Evolutionary conservation across 2,888 invertebrate species (phyloP).

Genomic region (Epirrhoe tristata): DNA sequence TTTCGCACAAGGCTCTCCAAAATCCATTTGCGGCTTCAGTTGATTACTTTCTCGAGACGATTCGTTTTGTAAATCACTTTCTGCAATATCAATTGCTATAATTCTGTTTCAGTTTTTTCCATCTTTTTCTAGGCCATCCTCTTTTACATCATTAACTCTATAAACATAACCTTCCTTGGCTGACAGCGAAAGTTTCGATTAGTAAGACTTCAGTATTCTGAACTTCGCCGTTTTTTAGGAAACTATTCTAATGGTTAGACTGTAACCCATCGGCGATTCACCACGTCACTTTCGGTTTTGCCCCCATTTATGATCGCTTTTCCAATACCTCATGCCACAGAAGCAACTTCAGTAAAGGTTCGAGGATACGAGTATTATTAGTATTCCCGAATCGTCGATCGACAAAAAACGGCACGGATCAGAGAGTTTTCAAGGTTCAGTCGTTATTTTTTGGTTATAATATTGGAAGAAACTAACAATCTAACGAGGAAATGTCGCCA

Average conservation of each 20-base stretch:
- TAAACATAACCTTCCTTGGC: no score
- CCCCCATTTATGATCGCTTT: conserved; percentile 38
- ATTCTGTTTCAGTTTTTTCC: neutral
- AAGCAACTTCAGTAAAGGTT: conserved; percentile 2
- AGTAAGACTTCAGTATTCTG: neutral
- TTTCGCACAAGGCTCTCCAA: conserved; percentile 45
- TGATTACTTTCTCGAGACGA: conserved; percentile 30
- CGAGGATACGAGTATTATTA: conserved; percentile 34
- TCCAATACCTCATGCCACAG: conserved; percentile 29
- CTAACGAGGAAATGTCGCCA: neutral
- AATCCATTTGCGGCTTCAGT: conserved; percentile 27
- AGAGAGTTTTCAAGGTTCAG: neutral
- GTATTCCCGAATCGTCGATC: conserved; percentile 31
- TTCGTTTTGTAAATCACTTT: neutral
- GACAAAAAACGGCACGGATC: conserved; percentile 28
- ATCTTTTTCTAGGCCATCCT: no score
- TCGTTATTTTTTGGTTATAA: neutral
- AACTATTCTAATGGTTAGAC: neutral
- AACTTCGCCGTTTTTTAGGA: neutral
- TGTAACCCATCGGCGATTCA: conserved; percentile 27
- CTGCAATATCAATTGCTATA: neutral
- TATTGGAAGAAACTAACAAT: neutral
- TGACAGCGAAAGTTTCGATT: no score
- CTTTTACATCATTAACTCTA: no score
- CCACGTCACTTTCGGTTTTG: conserved; percentile 33